Evolutionary conservation across 2,888 invertebrate species (phyloP), one percentile per base, ranked within the genome.

Genomic region (Uropetala carovei): DNA sequence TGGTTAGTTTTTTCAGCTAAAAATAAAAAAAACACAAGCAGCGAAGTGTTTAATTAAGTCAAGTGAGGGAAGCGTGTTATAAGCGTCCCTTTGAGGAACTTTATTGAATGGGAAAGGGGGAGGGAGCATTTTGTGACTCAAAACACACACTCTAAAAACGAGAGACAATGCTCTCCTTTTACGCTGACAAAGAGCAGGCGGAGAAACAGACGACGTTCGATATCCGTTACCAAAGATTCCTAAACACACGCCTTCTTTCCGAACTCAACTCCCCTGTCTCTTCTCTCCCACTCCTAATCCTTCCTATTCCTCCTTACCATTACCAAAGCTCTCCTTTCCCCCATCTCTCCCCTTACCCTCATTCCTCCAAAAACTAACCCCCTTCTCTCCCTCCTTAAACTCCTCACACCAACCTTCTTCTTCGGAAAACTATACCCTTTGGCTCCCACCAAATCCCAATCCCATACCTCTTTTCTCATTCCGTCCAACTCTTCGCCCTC

Each of bases 201-300:
- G 43, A 83, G 43, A n/a, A 83, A 43, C 83, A 83, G 83, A 83
- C 83, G 83, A 83, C 83, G 83, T 14, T 57, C 83, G 56, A 83
- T 83, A 83, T 83, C 83, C 83, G 56, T 83, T 83, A 83, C 83
- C 83, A 83, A 83, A 83, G 43, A 83, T 83, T 83, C 83, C 83
- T 83, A 83, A 83, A 83, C 83, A 83, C 83, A 18, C 82, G 82
- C 43, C 82, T 83, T 43, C 43, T 43, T 5, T 43, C 43, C 43
- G 43, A 43, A 43, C 43, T 5, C 43, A 43, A 43, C 3, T 43
- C 5, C 43, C 43, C 83, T 14, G 56, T 83, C 83, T 14, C 43
- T 13, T 83, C 43, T 10, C 83, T 18, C 43, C 83, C 83, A 56
- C 83, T 83, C 43, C 10, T 56, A 83, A 75, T 75, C 75, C 75